These are phyloP conservation scores for Onychomys torridus DNA, from an alignment of 2,797 vertebrate species.

Conservation along the genomic window DNA sequence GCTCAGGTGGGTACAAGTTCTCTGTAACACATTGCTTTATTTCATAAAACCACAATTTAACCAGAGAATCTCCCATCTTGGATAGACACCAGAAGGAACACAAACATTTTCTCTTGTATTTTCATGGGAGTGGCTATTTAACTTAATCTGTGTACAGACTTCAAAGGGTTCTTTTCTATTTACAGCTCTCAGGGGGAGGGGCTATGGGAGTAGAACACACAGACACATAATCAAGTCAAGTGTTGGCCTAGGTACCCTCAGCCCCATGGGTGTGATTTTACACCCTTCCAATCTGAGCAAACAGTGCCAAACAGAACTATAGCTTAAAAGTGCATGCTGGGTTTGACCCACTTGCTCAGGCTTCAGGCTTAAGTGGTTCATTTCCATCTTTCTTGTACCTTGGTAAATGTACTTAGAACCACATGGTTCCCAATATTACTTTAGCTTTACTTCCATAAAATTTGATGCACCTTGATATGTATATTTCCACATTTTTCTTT, in stretches of 20 bases:
- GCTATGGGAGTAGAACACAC: not conserved
- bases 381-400: not conserved
- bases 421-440: not conserved
- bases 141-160: not conserved
- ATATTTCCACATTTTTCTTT: conserved; percentile 56
- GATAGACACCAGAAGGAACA: not conserved
- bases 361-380: not conserved
- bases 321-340: not conserved
- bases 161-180: not conserved
- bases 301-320: not conserved
- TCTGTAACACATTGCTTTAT: not conserved
- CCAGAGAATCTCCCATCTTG: not conserved
- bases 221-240: not conserved
- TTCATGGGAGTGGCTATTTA: not conserved
- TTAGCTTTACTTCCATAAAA: not conserved
- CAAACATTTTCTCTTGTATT: not conserved
- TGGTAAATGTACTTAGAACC: conserved; percentile 35
- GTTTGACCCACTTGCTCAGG: not conserved
- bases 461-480: not conserved
- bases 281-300: not conserved
- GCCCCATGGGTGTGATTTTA: not conserved
- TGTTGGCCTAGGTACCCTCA: no score
- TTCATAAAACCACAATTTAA: not conserved
- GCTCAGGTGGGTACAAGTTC: not conserved
- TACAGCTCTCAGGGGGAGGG: not conserved